Evolutionary conservation across 2,888 invertebrate genomes (phyloP).

Genomic region (Parnassius orleans): DNA sequence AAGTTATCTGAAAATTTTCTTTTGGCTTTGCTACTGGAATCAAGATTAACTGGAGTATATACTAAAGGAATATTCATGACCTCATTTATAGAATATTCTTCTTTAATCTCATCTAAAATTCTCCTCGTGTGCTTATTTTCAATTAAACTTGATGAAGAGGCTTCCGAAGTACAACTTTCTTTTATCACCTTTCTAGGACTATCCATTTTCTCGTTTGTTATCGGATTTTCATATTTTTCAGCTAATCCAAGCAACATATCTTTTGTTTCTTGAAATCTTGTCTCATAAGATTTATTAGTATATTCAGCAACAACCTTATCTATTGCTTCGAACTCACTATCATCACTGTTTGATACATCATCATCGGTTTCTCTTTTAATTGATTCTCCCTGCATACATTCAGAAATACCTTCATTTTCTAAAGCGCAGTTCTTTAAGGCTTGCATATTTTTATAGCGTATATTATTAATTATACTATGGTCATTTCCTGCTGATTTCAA

Average conservation of each 20-base stretch:
- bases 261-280: slow-evolving; percentile 66
- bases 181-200: slow-evolving; percentile 31
- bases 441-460: slow-evolving; percentile 65
- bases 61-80: slow-evolving; percentile 60
- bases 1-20: slow-evolving; percentile 21
- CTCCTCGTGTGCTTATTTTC: slow-evolving; percentile 49
- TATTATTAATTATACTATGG: slow-evolving; percentile 48
- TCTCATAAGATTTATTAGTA: slow-evolving; percentile 69
- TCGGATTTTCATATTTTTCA: slow-evolving; percentile 54
- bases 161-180: slow-evolving; percentile 51
- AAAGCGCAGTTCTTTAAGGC: slow-evolving; percentile 52
- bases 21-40: slow-evolving; percentile 44
- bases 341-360: slow-evolving; percentile 41
- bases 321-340: slow-evolving; percentile 60
- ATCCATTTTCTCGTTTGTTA: slow-evolving; percentile 30
- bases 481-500: slow-evolving; percentile 54
- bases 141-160: slow-evolving; percentile 54
- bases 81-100: slow-evolving; percentile 61
- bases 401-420: slow-evolving; percentile 44
- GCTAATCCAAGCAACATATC: slow-evolving; percentile 66
- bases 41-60: slow-evolving; percentile 50
- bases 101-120: slow-evolving; percentile 54
- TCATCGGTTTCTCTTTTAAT: slow-evolving; percentile 27
- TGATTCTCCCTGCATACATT: slow-evolving; percentile 21
- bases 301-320: slow-evolving; percentile 66